Percentiles rank a stretch among this genome's conserved stretches.
These are phyloP conservation scores for Osmerus eperlanus DNA, from an alignment of 2,113 vertebrate genomes.

Conservation along the genomic window DNA sequence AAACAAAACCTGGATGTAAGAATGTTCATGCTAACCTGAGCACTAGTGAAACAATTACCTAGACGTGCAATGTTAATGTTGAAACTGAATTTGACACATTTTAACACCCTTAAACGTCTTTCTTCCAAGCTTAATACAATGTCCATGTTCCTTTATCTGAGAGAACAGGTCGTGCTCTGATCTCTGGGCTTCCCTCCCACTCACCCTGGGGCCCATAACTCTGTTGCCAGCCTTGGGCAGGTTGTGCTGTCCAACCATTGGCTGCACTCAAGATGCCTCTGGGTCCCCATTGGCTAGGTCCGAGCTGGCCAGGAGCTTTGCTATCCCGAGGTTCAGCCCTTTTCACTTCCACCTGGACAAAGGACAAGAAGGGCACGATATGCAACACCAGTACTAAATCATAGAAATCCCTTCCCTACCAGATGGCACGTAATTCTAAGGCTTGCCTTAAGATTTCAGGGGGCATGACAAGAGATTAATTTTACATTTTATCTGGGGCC, in stretches of 20 bases:
- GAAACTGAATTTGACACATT: constrained; percentile 30
- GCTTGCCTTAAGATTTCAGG: constrained; percentile 79
- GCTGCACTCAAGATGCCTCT: constrained; percentile 90
- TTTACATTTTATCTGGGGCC: constrained; percentile 75
- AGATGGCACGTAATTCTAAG: constrained; percentile 70
- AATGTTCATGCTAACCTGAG: too few species aligned
- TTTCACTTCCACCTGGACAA: constrained; percentile 97
- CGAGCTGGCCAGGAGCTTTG: constrained; percentile 91
- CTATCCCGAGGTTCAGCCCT: constrained; percentile 95
- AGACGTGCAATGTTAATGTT: constrained; percentile 18
- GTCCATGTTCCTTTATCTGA: background rate
- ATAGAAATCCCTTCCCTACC: constrained; percentile 67
- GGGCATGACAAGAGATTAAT: constrained; percentile 76
- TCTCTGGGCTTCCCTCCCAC: constrained; percentile 67
- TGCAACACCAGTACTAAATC: constrained; percentile 57
- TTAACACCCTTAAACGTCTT: background rate
- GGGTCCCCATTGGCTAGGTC: constrained; percentile 91
- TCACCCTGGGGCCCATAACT: constrained; percentile 95
- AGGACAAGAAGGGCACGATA: constrained; percentile 75
- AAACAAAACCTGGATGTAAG: too few species aligned
- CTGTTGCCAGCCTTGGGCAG: constrained; percentile 93
- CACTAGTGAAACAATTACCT: background rate
- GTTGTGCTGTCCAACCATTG: constrained; percentile 96
- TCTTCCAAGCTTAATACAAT: background rate
- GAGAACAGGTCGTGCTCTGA: constrained; percentile 68